These are phyloP conservation scores for Xanthorhoe designata DNA, from an alignment of 2,888 invertebrate species.

Conservation along the genomic window DNA sequence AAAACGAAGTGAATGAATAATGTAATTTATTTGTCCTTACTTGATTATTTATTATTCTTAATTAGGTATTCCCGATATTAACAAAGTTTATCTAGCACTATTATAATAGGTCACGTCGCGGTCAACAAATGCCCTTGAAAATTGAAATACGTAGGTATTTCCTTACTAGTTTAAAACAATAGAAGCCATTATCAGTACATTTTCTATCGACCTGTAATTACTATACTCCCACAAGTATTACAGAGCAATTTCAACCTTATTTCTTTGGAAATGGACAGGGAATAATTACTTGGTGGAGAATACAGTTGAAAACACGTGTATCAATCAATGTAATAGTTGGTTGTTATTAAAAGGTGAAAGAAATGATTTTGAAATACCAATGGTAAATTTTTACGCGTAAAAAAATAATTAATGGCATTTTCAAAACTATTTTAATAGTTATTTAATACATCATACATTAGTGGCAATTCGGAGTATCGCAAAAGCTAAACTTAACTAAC, in stretches of 20 bases:
- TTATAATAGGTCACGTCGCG: not conserved
- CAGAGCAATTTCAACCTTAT: conserved; percentile 12
- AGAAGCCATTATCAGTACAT: conserved; percentile 10
- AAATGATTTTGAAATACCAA: not conserved
- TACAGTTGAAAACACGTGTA: conserved; percentile 1
- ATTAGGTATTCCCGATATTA: not conserved
- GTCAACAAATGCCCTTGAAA: conserved; percentile 12
- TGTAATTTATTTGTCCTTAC: too few relatives aligned
- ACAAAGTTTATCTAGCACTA: not conserved
- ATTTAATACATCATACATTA: too few relatives aligned
- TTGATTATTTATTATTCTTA: not conserved
- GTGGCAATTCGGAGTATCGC: too few relatives aligned
- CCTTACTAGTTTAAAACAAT: conserved; percentile 19
- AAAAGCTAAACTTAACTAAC: too few relatives aligned
- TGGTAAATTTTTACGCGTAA: not conserved
- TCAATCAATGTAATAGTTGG: not conserved
- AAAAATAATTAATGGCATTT: too few relatives aligned
- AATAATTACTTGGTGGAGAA: not conserved
- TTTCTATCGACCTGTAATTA: conserved; percentile 17
- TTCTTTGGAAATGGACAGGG: not conserved
- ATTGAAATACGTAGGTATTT: conserved; percentile 8
- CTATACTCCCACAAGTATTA: not conserved
- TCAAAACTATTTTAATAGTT: too few relatives aligned
- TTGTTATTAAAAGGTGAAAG: not conserved
- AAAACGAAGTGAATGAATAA: too few relatives aligned